phyloP scores from a whole-genome alignment of 1,140 invertebrate species.

The Drosophila mauritiana region DNA sequence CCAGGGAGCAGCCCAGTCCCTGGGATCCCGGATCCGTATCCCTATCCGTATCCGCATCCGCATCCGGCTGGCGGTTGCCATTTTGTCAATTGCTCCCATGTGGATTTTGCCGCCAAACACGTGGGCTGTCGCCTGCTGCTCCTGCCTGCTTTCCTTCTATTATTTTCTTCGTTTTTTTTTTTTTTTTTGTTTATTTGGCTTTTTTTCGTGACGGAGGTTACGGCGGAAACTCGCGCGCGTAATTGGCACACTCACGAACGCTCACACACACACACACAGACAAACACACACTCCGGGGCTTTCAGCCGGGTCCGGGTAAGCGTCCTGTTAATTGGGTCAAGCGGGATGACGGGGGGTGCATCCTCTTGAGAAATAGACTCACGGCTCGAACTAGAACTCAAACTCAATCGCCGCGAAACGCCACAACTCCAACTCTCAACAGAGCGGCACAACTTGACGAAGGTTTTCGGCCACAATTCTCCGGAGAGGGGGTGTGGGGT shows the following conservation, averaged over 20 bases:
- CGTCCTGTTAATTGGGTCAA: constrained; percentile 74
- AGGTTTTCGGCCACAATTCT: constrained; percentile 60
- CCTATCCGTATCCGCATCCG: not conserved
- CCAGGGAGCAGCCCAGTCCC: constrained; percentile 35
- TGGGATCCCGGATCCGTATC: constrained; percentile 7
- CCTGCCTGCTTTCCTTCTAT: no score
- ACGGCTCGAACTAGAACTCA: constrained; percentile 29
- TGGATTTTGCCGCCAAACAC: constrained; percentile 76
- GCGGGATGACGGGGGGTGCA: constrained; percentile 35
- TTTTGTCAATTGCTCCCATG: constrained; percentile 83
- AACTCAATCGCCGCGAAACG: constrained; percentile 1
- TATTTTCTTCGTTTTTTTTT: no score
- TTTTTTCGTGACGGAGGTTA: constrained; percentile 29
- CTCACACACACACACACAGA: constrained; percentile 22
- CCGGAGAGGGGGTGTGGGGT: not conserved
- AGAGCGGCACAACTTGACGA: constrained; percentile 55
- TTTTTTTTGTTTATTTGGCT: no score
- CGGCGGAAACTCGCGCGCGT: constrained; percentile 73
- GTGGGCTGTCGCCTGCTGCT: constrained; percentile 41
- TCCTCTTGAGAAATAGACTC: constrained; percentile 74
- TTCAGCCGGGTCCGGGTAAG: constrained; percentile 36
- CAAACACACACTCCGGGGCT: constrained; percentile 20
- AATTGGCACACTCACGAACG: constrained; percentile 79
- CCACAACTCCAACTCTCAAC: constrained; percentile 31
- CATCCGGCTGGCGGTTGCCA: constrained; percentile 56